Base-by-base conservation (phyloP, 35 echinoderm and acorn worm genomes). In the Holothuria glaberrima region DNA sequence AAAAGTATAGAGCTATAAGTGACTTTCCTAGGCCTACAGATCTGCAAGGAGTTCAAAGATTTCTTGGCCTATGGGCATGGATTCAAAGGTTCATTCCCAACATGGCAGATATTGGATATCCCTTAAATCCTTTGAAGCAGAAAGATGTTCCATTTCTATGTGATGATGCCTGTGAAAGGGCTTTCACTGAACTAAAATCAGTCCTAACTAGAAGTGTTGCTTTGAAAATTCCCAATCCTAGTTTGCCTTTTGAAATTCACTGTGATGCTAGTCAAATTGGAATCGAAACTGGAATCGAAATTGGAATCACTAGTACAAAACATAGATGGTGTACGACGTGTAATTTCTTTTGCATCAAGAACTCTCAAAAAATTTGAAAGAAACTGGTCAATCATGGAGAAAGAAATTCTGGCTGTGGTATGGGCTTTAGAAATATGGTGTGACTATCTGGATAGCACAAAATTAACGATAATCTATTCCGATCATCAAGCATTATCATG, bases 211-310 rank as follows among this genome's bases (percentile, higher is more conserved):
- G 21, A 69, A 69, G 66, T 33, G 7, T 26, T 69, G 66, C 66
- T 28, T 69, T 69, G 74, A 32, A 9, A 78, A 78, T 78, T 78
- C 74, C 74, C 25, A 25, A 78, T 48, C 74, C 74, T 13, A 46
- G 34, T 6, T 82, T 82, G 46, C 77, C 77, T 26, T 82, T 82
- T 57, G 77, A 82, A 59, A 82, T 82, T 48, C 77, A 82, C 45
- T 82, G 77, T 82, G 77, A 82, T 82, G 77, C 77, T 26, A 82
- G 77, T 82, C 38, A 82, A 59, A 82, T 82, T 24, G 77, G 77
- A 0, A 59, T 82, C 57, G 77, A n/a, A n/a, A n/a, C n/a, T n/a
- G n/a, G n/a, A n/a, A n/a, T n/a, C n/a, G n/a, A n/a, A n/a, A n/a
- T n/a, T n/a, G n/a, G 77, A 46, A 7, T 46, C 77, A 57, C 54